Percentiles rank a stretch among this genome's conserved stretches.
These are phyloP conservation scores for Drosophila asahinai DNA, from an alignment of 1,140 invertebrate species.

Conservation along the genomic window DNA sequence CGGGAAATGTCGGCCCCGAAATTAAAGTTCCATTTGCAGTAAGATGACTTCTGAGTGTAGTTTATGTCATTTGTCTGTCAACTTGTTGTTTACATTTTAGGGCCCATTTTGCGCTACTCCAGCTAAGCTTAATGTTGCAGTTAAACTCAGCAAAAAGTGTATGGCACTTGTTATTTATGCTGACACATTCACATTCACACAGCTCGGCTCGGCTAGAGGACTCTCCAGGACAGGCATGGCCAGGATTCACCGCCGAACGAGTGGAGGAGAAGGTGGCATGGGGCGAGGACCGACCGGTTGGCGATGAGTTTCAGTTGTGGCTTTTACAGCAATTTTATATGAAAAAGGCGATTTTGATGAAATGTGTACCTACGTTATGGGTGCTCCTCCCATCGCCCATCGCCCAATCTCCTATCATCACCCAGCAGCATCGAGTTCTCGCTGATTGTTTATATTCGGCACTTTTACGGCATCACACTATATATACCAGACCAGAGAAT, in stretches of 20 bases:
- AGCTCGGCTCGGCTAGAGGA: slow-evolving; percentile 14
- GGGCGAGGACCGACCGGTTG: background rate
- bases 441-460: slow-evolving; percentile 32
- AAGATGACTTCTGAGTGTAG: slow-evolving; percentile 45
- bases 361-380: slow-evolving; percentile 23
- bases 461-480: slow-evolving; percentile 24
- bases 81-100: slow-evolving; percentile 48
- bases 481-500: background rate
- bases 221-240: slow-evolving; percentile 16
- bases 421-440: background rate
- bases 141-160: slow-evolving; percentile 37
- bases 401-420: too few species aligned
- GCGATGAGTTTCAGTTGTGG: slow-evolving; percentile 28
- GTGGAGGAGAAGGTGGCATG: too few species aligned
- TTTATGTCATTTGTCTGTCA: slow-evolving; percentile 48
- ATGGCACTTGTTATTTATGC: slow-evolving; percentile 45
- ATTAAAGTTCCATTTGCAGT: slow-evolving; percentile 45
- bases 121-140: slow-evolving; percentile 46
- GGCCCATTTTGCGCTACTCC: slow-evolving; percentile 44
- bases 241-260: background rate
- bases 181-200: slow-evolving; percentile 30
- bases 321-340: slow-evolving; percentile 32
- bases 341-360: slow-evolving; percentile 39
- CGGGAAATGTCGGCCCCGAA: slow-evolving; percentile 13
- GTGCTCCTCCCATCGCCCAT: too few species aligned